phyloP scores from a whole-genome alignment of 2,797 vertebrate genomes.

The Enteromius thamalakanensis region DNA sequence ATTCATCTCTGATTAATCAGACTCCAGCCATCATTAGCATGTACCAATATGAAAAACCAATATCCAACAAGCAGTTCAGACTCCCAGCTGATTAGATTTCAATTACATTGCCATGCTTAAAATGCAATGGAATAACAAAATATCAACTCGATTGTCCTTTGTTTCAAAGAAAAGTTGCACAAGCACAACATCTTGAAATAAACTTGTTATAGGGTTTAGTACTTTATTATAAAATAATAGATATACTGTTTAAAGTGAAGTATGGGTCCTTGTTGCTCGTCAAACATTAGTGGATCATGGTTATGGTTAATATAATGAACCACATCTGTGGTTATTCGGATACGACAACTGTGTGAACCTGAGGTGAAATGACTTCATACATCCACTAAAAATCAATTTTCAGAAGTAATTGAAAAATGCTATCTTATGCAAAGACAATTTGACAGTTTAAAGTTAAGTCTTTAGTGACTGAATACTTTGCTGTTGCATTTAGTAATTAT shows the following conservation, averaged over 20 bases:
- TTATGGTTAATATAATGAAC: conserved; percentile 1
- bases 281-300: background rate
- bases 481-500: background rate
- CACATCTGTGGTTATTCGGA: background rate
- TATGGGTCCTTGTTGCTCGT: background rate
- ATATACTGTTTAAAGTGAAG: background rate
- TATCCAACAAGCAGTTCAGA: background rate
- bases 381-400: background rate
- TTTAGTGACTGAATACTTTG: background rate
- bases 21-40: background rate
- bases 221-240: background rate
- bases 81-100: background rate
- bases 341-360: background rate
- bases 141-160: background rate
- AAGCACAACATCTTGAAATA: background rate
- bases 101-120: background rate
- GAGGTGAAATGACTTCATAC: background rate
- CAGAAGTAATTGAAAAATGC: background rate
- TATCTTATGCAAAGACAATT: background rate
- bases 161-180: background rate
- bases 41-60: background rate
- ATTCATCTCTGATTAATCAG: conserved; percentile 33
- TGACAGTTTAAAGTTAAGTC: background rate
- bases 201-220: background rate
- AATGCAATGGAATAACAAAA: background rate